Conservation (phyloP, 2,797 vertebrate species). For the Numenius phaeopus region DNA sequence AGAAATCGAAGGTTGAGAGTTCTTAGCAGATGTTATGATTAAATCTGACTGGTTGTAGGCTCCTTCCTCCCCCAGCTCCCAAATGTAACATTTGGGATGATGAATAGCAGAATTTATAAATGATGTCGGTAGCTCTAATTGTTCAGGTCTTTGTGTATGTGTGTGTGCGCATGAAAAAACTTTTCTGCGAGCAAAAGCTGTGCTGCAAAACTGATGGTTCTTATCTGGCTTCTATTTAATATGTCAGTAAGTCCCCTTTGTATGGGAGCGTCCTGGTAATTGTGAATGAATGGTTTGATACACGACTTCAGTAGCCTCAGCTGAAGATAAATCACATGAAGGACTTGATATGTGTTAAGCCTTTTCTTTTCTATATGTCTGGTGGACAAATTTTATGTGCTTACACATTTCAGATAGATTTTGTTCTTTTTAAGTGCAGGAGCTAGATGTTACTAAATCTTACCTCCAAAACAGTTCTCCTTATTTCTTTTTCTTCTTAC, state of each 20-base stretch:
- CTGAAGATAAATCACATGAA: background rate
- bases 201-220: constrained; percentile 21
- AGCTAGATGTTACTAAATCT: background rate
- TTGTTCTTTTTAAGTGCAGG: background rate
- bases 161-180: background rate
- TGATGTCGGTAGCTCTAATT: constrained; percentile 49
- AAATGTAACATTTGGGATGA: constrained; percentile 65
- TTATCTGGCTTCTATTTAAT: constrained; percentile 48
- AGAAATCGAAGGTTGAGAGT: constrained; percentile 59
- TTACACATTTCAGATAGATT: background rate
- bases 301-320: background rate
- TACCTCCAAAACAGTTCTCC: background rate
- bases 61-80: constrained; percentile 56
- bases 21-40: constrained; percentile 68
- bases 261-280: background rate
- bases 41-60: constrained; percentile 61
- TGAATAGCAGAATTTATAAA: constrained; percentile 46
- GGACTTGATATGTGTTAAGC: background rate
- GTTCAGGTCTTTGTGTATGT: background rate
- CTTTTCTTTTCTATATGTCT: background rate
- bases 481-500: constrained; percentile 9
- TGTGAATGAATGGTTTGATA: background rate
- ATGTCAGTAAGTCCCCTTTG: background rate
- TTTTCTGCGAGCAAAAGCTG: background rate
- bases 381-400: background rate